A percentile compares a stretch with the other conserved stretches of the same genome.
These are phyloP conservation scores for Pipra filicauda DNA, from an alignment of 2,113 vertebrate genomes.

Conservation along the genomic window DNA sequence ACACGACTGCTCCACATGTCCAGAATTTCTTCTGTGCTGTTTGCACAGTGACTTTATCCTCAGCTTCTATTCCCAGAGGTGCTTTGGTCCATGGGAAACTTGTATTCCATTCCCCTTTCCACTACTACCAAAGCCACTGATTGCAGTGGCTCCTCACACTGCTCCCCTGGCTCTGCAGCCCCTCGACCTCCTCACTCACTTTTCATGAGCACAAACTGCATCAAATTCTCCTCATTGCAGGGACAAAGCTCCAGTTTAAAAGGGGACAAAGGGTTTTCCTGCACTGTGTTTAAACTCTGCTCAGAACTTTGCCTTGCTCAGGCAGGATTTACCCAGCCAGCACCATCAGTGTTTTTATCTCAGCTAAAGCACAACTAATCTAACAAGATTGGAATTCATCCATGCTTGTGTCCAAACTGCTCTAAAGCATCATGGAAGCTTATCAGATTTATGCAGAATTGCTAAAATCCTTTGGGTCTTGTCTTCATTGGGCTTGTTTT, in stretches of 20 bases:
- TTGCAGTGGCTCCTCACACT: neutral
- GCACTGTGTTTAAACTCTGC: neutral
- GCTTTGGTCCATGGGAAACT: conserved; percentile 29
- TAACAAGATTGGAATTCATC: neutral
- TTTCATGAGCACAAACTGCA: neutral
- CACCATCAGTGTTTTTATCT: neutral
- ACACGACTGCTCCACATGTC: neutral
- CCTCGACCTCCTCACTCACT: neutral
- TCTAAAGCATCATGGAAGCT: neutral
- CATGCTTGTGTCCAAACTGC: neutral
- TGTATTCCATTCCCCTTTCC: neutral
- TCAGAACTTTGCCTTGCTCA: neutral
- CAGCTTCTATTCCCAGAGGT: conserved; percentile 2
- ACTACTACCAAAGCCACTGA: neutral
- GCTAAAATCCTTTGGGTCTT: neutral
- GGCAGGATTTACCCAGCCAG: neutral
- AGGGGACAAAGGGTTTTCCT: neutral
- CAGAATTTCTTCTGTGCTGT: neutral
- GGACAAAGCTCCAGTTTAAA: neutral
- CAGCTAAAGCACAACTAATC: neutral
- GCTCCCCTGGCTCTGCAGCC: neutral
- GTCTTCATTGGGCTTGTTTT: neutral
- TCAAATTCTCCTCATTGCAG: neutral
- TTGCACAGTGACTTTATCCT: neutral
- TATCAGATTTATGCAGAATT: neutral